Conservation (phyloP, 2,797 vertebrate species). For the Pseudocheirus occidentalis region DNA sequence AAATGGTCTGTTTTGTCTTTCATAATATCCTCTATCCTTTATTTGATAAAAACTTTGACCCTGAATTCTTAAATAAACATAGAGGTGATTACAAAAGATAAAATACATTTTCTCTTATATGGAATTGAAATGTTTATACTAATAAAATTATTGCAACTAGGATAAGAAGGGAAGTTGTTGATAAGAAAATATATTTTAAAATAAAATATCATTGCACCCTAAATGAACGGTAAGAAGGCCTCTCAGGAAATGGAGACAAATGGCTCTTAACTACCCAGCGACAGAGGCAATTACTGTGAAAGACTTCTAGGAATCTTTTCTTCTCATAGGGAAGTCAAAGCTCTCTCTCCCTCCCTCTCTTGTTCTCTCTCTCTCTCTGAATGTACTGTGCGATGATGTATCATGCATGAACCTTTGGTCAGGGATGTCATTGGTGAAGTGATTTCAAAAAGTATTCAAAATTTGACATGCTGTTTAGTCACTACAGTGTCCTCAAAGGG, state of each 20-base stretch:
- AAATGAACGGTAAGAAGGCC: constrained; percentile 88
- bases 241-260: constrained; percentile 85
- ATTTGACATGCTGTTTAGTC: constrained; percentile 86
- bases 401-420: constrained; percentile 91
- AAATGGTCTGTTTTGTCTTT: neutral
- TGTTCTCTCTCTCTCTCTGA: constrained; percentile 80
- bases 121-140: neutral
- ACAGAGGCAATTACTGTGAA: constrained; percentile 91
- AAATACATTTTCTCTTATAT: neutral
- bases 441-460: constrained; percentile 87
- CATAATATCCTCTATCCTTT: neutral
- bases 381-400: constrained; percentile 91
- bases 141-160: neutral
- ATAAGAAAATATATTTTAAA: neutral
- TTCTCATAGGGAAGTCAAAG: constrained; percentile 84
- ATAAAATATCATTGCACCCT: constrained; percentile 68
- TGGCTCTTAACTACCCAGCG: constrained; percentile 85
- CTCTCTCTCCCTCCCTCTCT: constrained; percentile 61
- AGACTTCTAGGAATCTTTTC: constrained; percentile 87
- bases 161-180: neutral
- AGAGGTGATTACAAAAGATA: neutral
- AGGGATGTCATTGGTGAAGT: constrained; percentile 88
- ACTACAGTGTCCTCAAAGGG: constrained; percentile 87
- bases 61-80: too few species aligned
- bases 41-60: neutral